Base-by-base conservation (phyloP, 35 echinoderm and acorn worm species). In the Patiria miniata region DNA sequence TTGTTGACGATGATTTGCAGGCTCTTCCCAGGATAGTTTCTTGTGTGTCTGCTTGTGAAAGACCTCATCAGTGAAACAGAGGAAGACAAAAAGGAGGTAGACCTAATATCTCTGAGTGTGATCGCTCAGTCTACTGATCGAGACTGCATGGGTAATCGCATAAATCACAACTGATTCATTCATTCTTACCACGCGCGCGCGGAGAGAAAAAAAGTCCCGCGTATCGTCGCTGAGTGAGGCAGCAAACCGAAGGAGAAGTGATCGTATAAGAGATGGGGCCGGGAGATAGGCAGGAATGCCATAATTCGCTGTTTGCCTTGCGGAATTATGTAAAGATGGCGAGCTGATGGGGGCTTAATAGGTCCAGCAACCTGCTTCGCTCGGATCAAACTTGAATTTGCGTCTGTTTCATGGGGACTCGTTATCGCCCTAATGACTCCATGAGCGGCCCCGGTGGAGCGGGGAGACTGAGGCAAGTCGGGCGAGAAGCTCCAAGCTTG, bases 281-380 rank as follows among this genome's bases (percentile, higher is more conserved):
- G 3, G 65, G 14, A 14, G 65, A 73, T 73, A 73, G 8, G 26
- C 23, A 73, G 65, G 34, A 73, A 30, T 73, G 34, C 65, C 7
- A 73, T 73, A 73, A 73, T 73, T 73, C 65, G 19, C 65, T 73
- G 65, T 73, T 73, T 73, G 65, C 65, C 65, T 36, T 73, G 65
- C 65, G 65, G 65, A 32, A 73, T 73, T 73, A 73, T 73, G 65
- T 73, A 73, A 73, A 73, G 65, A 73, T 73, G 34, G 65, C 26
- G 15, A 73, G 65, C 23, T 73, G 65, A 73, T 36, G 65, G 34
- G 65, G 65, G 65, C 65, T 73, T 73, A 73, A 73, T 73, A 73
- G 65, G 29, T 73, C 65, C 34, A 30, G 65, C 29, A 73, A 36
- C 65, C 65, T 30, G 65, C 65, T 60, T 34, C n/a, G 65, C 4